A percentile compares a stretch with the other conserved stretches of the same genome.
Conservation (phyloP, 2,888 invertebrate genomes). For the Orthosia gothica region DNA sequence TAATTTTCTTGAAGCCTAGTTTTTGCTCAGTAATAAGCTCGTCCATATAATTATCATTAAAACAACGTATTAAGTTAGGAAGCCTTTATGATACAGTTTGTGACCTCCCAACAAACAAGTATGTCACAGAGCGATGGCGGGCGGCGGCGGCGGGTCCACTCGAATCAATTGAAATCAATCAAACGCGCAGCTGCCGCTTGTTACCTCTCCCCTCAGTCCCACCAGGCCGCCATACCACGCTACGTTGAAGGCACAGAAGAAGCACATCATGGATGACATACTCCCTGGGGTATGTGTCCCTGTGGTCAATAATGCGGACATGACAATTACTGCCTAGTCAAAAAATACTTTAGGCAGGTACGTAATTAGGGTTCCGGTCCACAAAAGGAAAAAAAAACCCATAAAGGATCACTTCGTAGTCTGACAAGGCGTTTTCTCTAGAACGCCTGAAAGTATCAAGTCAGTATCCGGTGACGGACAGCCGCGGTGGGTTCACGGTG, state of each 20-base stretch:
- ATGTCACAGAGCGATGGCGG: conserved; percentile 6
- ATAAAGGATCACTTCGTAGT: no score
- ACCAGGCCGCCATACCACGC: background rate
- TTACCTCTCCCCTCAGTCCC: background rate
- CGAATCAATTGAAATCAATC: conserved; percentile 57
- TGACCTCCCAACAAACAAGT: conserved; percentile 10
- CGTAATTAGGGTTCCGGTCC: no score
- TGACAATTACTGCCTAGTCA: no score
- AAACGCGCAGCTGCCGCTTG: conserved; percentile 33
- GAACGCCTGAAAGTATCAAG: no score
- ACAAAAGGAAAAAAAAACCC: no score
- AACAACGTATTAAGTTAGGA: background rate
- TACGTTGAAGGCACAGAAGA: background rate
- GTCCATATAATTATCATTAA: background rate
- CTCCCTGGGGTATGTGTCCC: no score
- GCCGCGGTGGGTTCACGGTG: no score
- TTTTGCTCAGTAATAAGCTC: background rate
- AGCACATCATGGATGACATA: no score
- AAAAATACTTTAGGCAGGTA: no score
- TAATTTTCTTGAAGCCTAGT: background rate
- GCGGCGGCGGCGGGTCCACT: conserved; percentile 11
- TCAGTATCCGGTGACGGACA: no score
- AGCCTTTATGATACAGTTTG: background rate
- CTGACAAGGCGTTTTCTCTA: no score
- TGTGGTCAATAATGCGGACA: no score